These are phyloP conservation scores for Acanthurus leucopareius DNA, from an alignment of 2,797 vertebrate genomes.

Conservation along the genomic window DNA sequence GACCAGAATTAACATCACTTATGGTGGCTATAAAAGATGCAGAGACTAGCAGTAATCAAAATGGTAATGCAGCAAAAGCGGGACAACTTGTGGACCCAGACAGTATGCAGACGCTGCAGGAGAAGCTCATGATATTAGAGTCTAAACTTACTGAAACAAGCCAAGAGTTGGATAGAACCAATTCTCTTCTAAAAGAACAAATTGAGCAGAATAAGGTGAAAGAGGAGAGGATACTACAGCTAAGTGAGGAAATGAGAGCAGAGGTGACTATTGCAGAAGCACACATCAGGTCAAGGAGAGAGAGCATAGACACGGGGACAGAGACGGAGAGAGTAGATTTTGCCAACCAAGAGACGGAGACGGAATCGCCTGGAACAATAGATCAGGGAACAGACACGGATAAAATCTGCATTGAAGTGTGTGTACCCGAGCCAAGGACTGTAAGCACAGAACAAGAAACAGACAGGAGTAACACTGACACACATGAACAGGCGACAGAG, in stretches of 20 bases:
- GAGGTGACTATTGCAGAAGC: conserved; percentile 72
- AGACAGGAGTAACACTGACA: conserved; percentile 36
- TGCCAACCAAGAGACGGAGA: conserved; percentile 71
- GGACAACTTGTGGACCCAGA: conserved; percentile 28
- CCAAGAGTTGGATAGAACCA: conserved; percentile 87
- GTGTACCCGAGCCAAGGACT: conserved; percentile 39
- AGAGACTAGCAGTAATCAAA: conserved; percentile 45
- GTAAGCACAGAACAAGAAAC: conserved; percentile 54
- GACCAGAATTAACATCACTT: conserved; percentile 57
- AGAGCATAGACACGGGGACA: conserved; percentile 79
- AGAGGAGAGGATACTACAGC: conserved; percentile 88
- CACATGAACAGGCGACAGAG: conserved; percentile 51
- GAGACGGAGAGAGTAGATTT: conserved; percentile 62
- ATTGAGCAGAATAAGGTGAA: conserved; percentile 89
- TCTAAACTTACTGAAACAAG: conserved; percentile 87
- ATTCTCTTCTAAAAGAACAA: conserved; percentile 86
- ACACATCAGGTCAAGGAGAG: conserved; percentile 68
- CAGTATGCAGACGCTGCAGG: conserved; percentile 80
- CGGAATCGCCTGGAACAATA: conserved; percentile 63
- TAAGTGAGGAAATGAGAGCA: conserved; percentile 84
- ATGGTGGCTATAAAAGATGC: conserved; percentile 49
- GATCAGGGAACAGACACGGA: conserved; percentile 82
- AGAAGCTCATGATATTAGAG: conserved; percentile 87
- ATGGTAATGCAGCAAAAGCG: conserved; percentile 30
- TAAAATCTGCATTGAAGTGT: conserved; percentile 75